Base-by-base conservation (phyloP, 2,113 vertebrate genomes). In the Rhynchomys soricoides region DNA sequence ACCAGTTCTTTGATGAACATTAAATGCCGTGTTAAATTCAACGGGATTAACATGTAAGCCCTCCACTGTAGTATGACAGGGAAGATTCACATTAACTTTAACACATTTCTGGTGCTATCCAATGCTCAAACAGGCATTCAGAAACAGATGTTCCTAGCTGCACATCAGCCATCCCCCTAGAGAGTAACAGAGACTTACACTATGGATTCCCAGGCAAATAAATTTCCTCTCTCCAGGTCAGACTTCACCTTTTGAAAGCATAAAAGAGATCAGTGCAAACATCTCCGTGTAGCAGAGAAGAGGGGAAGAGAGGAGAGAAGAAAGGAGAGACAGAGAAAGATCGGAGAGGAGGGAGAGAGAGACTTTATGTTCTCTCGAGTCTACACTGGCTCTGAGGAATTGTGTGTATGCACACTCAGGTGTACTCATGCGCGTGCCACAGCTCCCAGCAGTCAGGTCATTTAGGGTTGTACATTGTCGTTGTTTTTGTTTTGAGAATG, bases 101-200 rank as follows among this genome's bases (percentile, higher is more conserved):
- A 48, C 9, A 89, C 93, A 29, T 52, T n/a, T 91, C 83, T 92
- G 83, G 64, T 95, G 9, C 90, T 77, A 17, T 94, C 17, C 83
- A n/a, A 43, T 86, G 66, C 71, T 96, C 71, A 90, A 83, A 78
- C 43, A 92, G 92, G 73, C 71, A 82, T 92, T 95, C 93, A 95
- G 75, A 78, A 93, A 83, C 86, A 96, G 93, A 94, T 97, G 86
- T 86, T 45, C 83, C 31, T 89, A 62, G 71, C 74, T 92, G 85
- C 40, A 87, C 43, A 94, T 52, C 71, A 95, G 68, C 55, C 55
- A 22, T 92, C 92, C 29, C 74, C 95, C 29, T 64, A 43, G 75
- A 85, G 93, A 97, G 83, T 5, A 91, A n/a, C 90, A 91, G 66
- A 94, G 82, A 73, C 52, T 94, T 94, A 74, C 59, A 59, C 29